Evolutionary conservation across 2,888 invertebrate species (phyloP).

Genomic region (Microplitis deprimator): DNA sequence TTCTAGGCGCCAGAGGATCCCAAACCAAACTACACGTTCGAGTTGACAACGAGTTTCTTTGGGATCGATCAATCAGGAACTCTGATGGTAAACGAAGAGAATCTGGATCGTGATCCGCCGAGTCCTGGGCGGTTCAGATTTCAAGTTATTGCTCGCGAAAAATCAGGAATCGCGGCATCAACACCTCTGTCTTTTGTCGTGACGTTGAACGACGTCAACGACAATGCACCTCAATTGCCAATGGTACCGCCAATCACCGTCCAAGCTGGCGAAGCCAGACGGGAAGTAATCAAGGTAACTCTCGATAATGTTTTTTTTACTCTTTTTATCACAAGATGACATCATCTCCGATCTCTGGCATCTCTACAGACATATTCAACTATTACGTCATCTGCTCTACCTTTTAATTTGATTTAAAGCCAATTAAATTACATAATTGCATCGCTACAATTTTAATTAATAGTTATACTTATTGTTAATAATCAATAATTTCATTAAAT

Average conservation of each 20-base stretch:
- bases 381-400: no score
- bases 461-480: constrained; percentile 9
- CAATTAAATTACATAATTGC: no score
- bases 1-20: constrained; percentile 84
- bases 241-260: constrained; percentile 86
- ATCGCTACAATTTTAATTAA: no score
- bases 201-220: constrained; percentile 85
- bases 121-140: constrained; percentile 88
- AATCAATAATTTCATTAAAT: background rate
- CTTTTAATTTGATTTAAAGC: no score
- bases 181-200: constrained; percentile 87
- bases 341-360: background rate
- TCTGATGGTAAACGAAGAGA: constrained; percentile 86
- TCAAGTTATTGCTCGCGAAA: constrained; percentile 90
- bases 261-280: constrained; percentile 82
- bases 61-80: constrained; percentile 81
- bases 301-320: constrained; percentile 33
- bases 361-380: background rate
- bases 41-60: constrained; percentile 88
- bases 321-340: constrained; percentile 2
- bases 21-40: constrained; percentile 85
- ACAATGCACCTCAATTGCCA: constrained; percentile 87
- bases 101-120: constrained; percentile 89
- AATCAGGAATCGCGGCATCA: constrained; percentile 84
- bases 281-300: constrained; percentile 79